phyloP scores from a whole-genome alignment of 2,888 invertebrate genomes.

The Lymantria dispar region DNA sequence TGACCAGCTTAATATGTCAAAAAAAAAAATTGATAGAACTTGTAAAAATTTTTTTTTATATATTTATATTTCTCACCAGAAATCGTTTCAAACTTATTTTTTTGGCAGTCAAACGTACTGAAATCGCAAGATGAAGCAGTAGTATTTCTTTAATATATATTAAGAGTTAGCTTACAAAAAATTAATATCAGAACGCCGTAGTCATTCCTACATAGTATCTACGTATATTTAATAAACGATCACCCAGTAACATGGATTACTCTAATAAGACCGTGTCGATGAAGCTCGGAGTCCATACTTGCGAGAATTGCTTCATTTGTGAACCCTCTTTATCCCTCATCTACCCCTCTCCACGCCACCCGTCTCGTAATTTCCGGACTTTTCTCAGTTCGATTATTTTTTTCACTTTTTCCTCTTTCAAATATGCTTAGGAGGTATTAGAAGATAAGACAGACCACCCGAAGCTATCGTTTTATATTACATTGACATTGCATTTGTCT shows the following conservation, averaged over 20 bases:
- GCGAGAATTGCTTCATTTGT: slow-evolving; percentile 38
- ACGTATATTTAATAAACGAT: slow-evolving; percentile 27
- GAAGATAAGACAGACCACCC: slow-evolving; percentile 30
- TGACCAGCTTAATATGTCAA: too few relatives aligned
- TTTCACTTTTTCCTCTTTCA: slow-evolving; percentile 30
- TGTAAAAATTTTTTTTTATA: too few relatives aligned
- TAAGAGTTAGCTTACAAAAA: too few relatives aligned
- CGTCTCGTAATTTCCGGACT: slow-evolving; percentile 36
- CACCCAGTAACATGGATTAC: slow-evolving; percentile 24
- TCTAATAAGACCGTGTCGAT: slow-evolving; percentile 30
- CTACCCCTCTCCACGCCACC: background rate
- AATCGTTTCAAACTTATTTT: too few relatives aligned
- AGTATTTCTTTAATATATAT: too few relatives aligned
- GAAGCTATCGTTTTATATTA: slow-evolving; percentile 29
- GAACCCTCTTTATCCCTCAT: slow-evolving; percentile 10
- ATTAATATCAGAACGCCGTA: too few relatives aligned
- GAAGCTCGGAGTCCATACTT: slow-evolving; percentile 19
- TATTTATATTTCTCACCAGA: too few relatives aligned
- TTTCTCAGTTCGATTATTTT: slow-evolving; percentile 30
- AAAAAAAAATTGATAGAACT: too few relatives aligned
- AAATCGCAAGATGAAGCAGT: too few relatives aligned
- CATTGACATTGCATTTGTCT: slow-evolving; percentile 32
- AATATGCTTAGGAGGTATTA: slow-evolving; percentile 34
- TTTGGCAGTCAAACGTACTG: too few relatives aligned
- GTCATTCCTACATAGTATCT: too few relatives aligned